Base-by-base conservation (phyloP, 2,888 invertebrate species). In the Neuroscelio doddi region DNA sequence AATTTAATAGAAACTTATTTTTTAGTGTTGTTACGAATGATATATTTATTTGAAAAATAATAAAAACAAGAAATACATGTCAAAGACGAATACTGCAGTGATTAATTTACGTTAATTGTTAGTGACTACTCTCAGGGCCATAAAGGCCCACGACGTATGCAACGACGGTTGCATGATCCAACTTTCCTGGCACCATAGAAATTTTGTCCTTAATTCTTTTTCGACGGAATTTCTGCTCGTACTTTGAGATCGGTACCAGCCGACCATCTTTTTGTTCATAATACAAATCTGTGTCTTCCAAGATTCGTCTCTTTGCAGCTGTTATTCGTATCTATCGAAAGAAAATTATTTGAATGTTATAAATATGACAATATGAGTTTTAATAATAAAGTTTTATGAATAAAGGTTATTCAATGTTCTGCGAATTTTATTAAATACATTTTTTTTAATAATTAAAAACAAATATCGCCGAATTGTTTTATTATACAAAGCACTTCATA, bases 91-190 rank as follows among this genome's bases (percentile, higher is more conserved):
- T 59, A 32, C 53, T 51, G 56, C 56, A 47, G 64, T 34, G 47
- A 21, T 21, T 21, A 21, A 21, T 21, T 21, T 21, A 3, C 2
- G 30, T 30, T 9, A 63, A 63, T 21, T 63, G 50, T 32, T 46
- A 57, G 17, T 62, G 63, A 59, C 63, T 67, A 50, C 34, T 21
- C n/a, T 42, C 44, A 16, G 16, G 46, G 26, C 49, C 21, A 41
- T 64, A 26, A 32, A 75, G 70, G 39, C 92, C 92, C 29, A 94
- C 92, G 68, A 91, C 90, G 79, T 91, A 94, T 1, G 94, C 94
- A 44, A 93, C 91, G 14, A 94, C 91, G 2, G 93, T 92, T 15
- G 95, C 95, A 84, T 95, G 95, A 84, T 96, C 95, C 69, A 96
- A 85, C 83, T 96, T 96, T 1, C 95, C 95, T 0, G 95, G 94